Conservation (phyloP, 2,113 vertebrate species). For the Aphyosemion australe region DNA sequence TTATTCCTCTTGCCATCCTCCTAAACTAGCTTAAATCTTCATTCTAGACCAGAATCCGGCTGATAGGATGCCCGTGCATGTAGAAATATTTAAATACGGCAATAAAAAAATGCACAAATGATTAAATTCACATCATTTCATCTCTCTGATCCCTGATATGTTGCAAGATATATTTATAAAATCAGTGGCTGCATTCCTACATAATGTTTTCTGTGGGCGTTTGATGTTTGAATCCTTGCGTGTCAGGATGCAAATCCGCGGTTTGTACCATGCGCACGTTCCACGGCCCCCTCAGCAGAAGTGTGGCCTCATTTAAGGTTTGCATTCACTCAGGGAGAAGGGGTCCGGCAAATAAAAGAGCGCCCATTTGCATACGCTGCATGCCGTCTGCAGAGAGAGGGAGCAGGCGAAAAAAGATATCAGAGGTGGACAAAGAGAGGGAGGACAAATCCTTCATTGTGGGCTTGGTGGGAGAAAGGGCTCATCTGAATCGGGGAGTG, state of each 20-base stretch:
- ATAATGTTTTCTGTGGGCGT: constrained; percentile 4
- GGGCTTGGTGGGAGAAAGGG: constrained; percentile 72
- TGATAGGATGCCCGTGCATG: no score
- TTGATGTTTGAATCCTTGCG: constrained; percentile 44
- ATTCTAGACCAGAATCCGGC: no score
- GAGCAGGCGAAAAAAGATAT: constrained; percentile 76
- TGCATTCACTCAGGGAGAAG: constrained; percentile 69
- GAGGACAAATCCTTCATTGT: constrained; percentile 79
- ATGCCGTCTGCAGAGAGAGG: constrained; percentile 75
- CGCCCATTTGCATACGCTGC: constrained; percentile 78
- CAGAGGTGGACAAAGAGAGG: constrained; percentile 77
- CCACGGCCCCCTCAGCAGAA: constrained; percentile 53
- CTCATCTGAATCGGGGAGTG: constrained; percentile 77
- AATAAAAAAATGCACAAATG: no score
- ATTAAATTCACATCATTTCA: no score
- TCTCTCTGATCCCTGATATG: background rate
- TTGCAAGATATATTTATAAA: constrained; percentile 1
- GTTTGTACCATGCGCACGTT: constrained; percentile 60
- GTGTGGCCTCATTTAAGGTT: constrained; percentile 77
- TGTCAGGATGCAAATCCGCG: constrained; percentile 59
- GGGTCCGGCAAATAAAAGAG: constrained; percentile 68
- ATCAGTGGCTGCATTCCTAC: background rate
- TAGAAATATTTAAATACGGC: no score
- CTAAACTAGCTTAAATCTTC: no score
- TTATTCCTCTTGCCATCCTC: background rate